Evolutionary conservation across 2,113 vertebrate genomes (phyloP).

Genomic region (Recurvirostra avosetta): DNA sequence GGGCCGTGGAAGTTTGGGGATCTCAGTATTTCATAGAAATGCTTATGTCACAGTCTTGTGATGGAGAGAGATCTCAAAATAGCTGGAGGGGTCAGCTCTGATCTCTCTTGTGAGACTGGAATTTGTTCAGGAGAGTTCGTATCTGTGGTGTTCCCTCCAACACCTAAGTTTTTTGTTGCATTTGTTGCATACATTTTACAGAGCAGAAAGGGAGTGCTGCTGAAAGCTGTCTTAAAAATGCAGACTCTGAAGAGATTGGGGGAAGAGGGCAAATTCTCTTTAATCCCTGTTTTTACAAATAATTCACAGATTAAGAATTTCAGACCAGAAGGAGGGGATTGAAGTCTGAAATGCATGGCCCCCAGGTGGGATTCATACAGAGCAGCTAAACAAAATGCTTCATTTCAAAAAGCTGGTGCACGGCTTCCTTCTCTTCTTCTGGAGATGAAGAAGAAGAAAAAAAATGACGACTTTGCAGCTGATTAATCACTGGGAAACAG

Average conservation of each 20-base stretch:
- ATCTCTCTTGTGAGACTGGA: neutral
- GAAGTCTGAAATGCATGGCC: neutral
- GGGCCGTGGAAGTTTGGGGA: neutral
- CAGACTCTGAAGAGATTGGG: neutral
- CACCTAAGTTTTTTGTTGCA: neutral
- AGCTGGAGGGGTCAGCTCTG: neutral
- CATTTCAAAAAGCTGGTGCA: neutral
- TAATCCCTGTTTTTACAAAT: neutral
- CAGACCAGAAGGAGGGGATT: neutral
- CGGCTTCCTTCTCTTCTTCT: neutral
- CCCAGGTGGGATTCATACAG: neutral
- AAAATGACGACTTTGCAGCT: neutral
- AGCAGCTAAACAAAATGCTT: constrained; percentile 2
- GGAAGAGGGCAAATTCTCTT: neutral
- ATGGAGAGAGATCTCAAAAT: neutral
- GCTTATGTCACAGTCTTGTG: neutral
- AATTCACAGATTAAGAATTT: constrained; percentile 11
- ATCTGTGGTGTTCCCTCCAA: neutral
- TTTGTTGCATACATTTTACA: neutral
- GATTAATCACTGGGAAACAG: constrained; percentile 55
- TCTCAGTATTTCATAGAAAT: neutral
- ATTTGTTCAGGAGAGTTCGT: neutral
- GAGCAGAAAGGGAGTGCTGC: neutral
- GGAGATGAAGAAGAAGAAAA: neutral
- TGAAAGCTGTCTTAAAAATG: neutral